Evolutionary conservation across 2,888 invertebrate genomes (phyloP).

Genomic region (Orthosia incerta): DNA sequence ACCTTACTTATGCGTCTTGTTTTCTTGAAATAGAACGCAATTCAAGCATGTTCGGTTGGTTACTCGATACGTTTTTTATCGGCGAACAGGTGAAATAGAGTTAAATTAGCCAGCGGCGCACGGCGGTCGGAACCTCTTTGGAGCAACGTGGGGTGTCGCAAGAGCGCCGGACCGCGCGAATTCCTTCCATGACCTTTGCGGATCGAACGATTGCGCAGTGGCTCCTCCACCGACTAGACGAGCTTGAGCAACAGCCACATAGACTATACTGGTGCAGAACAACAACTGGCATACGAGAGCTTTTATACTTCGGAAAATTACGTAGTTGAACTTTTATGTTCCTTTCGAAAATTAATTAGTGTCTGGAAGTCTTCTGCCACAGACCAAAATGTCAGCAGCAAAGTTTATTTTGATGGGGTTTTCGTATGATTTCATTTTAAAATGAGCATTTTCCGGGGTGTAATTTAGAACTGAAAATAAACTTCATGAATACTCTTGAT

Average conservation of each 20-base stretch:
- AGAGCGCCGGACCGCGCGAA: conserved; percentile 88
- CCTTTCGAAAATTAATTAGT: background rate
- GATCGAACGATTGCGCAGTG: conserved; percentile 89
- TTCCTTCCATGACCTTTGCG: conserved; percentile 91
- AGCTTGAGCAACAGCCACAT: conserved; percentile 87
- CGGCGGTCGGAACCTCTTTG: conserved; percentile 79
- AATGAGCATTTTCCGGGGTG: too few species aligned
- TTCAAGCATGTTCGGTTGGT: conserved; percentile 30
- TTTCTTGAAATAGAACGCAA: conserved; percentile 28
- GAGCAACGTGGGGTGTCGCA: conserved; percentile 83
- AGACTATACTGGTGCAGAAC: conserved; percentile 71
- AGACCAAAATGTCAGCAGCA: background rate
- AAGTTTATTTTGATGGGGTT: background rate
- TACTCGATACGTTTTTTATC: conserved; percentile 50
- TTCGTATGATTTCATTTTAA: too few species aligned
- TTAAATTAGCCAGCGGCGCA: conserved; percentile 65
- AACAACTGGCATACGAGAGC: conserved; percentile 12
- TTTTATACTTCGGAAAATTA: background rate
- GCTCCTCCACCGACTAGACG: conserved; percentile 87
- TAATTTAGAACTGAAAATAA: background rate
- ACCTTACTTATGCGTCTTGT: conserved; percentile 10
- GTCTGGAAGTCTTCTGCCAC: background rate
- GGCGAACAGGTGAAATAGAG: conserved; percentile 62
- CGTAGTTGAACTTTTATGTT: background rate
- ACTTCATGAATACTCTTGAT: background rate